Percentiles rank a stretch among this genome's conserved stretches.
These are phyloP conservation scores for Bacillus rossius DNA, from an alignment of 1,140 invertebrate species.

Conservation along the genomic window DNA sequence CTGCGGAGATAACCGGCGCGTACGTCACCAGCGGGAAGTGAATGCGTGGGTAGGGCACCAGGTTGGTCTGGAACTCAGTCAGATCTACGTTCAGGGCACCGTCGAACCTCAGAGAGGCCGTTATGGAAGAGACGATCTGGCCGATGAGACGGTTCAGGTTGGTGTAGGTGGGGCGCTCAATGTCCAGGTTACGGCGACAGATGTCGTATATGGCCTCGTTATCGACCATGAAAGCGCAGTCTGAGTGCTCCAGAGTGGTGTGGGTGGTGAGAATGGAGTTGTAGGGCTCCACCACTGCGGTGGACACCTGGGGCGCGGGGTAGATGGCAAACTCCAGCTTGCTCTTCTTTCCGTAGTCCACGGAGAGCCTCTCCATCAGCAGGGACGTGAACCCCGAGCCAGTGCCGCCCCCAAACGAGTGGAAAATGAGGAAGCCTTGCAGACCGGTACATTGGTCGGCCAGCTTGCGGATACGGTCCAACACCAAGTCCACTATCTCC, in stretches of 20 bases:
- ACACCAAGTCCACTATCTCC: slow-evolving; percentile 71
- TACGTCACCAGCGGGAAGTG: too few species aligned
- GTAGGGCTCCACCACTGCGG: slow-evolving; percentile 87
- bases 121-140: slow-evolving; percentile 83
- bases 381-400: slow-evolving; percentile 84
- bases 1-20: too few species aligned
- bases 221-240: too few species aligned
- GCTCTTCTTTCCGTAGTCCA: slow-evolving; percentile 85
- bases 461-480: too few species aligned
- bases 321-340: slow-evolving; percentile 88
- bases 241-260: too few species aligned
- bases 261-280: slow-evolving; percentile 81
- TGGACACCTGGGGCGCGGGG: slow-evolving; percentile 84
- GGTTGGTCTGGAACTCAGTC: too few species aligned
- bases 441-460: too few species aligned
- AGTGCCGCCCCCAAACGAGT: slow-evolving; percentile 84
- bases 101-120: slow-evolving; percentile 83
- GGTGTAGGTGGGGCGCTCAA: slow-evolving; percentile 73
- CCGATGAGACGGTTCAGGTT: slow-evolving; percentile 76
- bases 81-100: slow-evolving; percentile 87
- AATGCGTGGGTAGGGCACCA: too few species aligned
- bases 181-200: too few species aligned
- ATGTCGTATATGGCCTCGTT: too few species aligned
- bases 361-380: slow-evolving; percentile 82
- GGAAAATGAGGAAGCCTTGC: slow-evolving; percentile 87